Evolutionary conservation across 1,140 invertebrate genomes (phyloP).

Genomic region (Ooceraea biroi): DNA sequence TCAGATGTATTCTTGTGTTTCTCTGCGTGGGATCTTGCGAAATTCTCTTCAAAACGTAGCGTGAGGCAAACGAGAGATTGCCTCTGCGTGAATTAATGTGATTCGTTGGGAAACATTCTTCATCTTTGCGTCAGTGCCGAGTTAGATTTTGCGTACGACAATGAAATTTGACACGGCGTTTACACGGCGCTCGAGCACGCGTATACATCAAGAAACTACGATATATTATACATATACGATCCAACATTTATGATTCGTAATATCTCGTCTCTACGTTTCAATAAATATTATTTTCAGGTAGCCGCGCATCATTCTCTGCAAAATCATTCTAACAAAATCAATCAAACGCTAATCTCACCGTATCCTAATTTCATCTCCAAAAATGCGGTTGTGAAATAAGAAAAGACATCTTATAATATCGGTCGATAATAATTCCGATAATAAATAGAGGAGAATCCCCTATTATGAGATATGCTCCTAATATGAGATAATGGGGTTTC

Average conservation of each 20-base stretch:
- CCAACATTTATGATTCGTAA: not conserved
- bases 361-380: too few species aligned
- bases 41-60: too few species aligned
- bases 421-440: constrained; percentile 38
- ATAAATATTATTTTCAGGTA: not conserved
- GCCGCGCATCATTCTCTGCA: not conserved
- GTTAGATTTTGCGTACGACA: constrained; percentile 8
- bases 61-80: not conserved
- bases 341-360: not conserved
- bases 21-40: too few species aligned
- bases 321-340: not conserved
- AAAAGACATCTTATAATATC: too few species aligned
- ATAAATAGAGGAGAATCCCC: too few species aligned
- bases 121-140: not conserved
- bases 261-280: not conserved
- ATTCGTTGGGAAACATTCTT: not conserved
- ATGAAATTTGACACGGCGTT: constrained; percentile 37
- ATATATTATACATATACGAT: not conserved
- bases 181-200: constrained; percentile 53
- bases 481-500: too few species aligned
- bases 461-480: too few species aligned
- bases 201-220: constrained; percentile 30
- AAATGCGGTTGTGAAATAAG: too few species aligned
- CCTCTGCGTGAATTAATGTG: not conserved
- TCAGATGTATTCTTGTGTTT: too few species aligned